These are phyloP conservation scores for Oreochromis tanganicae DNA, from an alignment of 2,113 vertebrate species.

Conservation along the genomic window DNA sequence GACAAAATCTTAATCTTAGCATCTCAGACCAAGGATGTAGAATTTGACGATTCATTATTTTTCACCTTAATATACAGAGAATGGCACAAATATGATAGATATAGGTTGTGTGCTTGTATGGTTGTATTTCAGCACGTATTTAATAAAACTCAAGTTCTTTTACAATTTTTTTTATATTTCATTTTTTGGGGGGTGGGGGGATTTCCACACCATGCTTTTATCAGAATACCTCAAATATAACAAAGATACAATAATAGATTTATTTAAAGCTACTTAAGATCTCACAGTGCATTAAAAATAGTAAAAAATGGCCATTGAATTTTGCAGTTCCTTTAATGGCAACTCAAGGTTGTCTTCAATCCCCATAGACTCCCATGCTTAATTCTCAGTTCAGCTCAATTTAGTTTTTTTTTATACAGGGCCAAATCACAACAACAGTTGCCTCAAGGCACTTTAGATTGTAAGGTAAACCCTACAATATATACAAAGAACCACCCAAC, in stretches of 20 bases:
- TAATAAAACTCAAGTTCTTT: accelerated
- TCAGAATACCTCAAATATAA: neutral
- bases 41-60: neutral
- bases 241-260: neutral
- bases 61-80: neutral
- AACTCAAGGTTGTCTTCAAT: neutral
- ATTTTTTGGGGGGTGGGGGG: neutral
- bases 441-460: neutral
- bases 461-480: neutral
- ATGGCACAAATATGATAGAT: no score
- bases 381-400: neutral
- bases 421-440: neutral
- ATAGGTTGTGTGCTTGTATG: neutral
- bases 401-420: neutral
- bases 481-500: neutral
- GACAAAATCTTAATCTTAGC: neutral
- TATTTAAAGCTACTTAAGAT: neutral
- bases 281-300: neutral
- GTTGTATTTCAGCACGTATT: neutral
- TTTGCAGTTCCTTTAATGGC: neutral
- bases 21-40: neutral
- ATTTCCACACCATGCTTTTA: neutral
- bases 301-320: neutral
- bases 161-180: accelerated
- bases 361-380: neutral